These are phyloP conservation scores for Myopa testacea DNA, from an alignment of 2,888 invertebrate species.

Conservation along the genomic window DNA sequence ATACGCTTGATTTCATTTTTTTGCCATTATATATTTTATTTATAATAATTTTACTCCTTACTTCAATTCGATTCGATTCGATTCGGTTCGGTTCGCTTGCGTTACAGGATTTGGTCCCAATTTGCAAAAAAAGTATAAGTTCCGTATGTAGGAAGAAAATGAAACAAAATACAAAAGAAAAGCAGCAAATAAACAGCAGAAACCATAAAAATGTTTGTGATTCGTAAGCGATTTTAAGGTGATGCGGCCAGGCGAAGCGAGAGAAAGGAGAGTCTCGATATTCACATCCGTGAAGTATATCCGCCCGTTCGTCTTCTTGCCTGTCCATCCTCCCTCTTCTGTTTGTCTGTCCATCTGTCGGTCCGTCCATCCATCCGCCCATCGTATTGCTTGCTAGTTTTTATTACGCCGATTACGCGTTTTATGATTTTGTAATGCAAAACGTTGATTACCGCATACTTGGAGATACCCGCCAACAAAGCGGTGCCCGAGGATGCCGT, in stretches of 20 bases:
- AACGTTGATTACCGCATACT: conserved; percentile 45
- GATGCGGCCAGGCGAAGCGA: not conserved
- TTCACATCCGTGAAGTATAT: not conserved
- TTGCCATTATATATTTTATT: conserved; percentile 41
- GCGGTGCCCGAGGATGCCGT: not conserved
- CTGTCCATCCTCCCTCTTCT: too few species aligned
- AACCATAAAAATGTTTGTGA: not conserved
- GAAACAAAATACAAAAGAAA: not conserved
- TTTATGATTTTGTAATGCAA: conserved; percentile 62
- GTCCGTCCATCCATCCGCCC: not conserved
- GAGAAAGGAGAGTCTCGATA: not conserved
- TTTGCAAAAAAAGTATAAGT: not conserved
- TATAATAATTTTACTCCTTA: conserved; percentile 55
- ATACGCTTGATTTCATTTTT: conserved; percentile 38
- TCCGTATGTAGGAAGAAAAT: not conserved
- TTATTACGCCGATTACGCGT: conserved; percentile 44
- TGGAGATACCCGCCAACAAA: conserved; percentile 8
- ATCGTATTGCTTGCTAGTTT: conserved; percentile 4
- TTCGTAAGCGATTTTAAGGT: conserved; percentile 8
- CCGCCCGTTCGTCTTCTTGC: not conserved
- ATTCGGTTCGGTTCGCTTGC: not conserved
- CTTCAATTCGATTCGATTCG: not conserved
- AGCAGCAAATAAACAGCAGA: not conserved
- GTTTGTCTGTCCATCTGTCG: not conserved
- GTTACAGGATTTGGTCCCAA: not conserved